Conservation (phyloP, 2,797 vertebrate species). For the Pseudotriccus pelzelni region DNA sequence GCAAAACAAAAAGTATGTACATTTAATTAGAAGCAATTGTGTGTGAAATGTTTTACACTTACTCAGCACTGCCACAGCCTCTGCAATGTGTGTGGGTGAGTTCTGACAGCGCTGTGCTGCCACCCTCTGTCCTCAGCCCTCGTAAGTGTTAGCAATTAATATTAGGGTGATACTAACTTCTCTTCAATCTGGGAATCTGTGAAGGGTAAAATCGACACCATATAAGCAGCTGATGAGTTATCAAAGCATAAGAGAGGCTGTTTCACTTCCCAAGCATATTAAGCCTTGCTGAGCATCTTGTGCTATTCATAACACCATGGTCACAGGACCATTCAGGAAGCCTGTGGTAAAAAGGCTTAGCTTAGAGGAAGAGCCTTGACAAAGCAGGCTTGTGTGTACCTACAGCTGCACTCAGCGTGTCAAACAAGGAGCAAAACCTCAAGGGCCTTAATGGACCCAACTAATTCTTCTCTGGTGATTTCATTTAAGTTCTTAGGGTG, state of each 20-base stretch:
- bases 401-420: background rate
- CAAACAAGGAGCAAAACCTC: background rate
- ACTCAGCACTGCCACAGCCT: background rate
- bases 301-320: background rate
- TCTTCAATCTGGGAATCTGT: background rate
- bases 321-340: background rate
- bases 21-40: conserved; percentile 16
- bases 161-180: background rate
- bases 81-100: fast-evolving
- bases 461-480: background rate
- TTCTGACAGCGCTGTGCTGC: conserved; percentile 34
- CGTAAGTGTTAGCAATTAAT: background rate
- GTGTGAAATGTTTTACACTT: background rate
- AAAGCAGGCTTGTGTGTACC: background rate
- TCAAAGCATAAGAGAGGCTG: background rate
- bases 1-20: background rate
- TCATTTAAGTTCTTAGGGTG: background rate
- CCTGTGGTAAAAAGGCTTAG: background rate
- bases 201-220: background rate
- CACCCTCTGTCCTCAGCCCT: conserved; percentile 48
- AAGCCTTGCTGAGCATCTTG: background rate
- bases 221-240: background rate
- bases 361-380: background rate
- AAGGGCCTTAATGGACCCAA: background rate
- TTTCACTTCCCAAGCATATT: background rate